Percentiles rank a stretch among this genome's conserved stretches.
These are phyloP conservation scores for Lasius fuliginosus DNA, from an alignment of 2,888 invertebrate species.

Conservation along the genomic window DNA sequence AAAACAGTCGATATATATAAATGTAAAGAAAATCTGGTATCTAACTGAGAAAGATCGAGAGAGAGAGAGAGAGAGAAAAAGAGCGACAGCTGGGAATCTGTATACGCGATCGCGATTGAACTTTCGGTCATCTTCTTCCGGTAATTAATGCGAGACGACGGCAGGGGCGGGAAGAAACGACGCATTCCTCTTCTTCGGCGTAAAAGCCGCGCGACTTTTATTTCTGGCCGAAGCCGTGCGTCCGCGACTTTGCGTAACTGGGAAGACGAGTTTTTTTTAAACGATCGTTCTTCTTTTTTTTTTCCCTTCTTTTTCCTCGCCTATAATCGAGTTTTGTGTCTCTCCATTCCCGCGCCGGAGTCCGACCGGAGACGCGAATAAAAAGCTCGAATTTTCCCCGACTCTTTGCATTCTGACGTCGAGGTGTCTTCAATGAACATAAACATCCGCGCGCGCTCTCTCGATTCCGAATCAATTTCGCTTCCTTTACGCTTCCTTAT, in stretches of 20 bases:
- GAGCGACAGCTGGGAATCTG: background rate
- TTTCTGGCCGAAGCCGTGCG: slow-evolving; percentile 35
- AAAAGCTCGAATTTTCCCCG: slow-evolving; percentile 37
- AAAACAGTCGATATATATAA: background rate
- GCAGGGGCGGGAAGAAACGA: background rate
- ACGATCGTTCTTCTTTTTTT: slow-evolving; percentile 2
- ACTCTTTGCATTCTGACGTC: slow-evolving; percentile 24
- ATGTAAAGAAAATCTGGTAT: background rate
- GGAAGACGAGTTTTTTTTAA: slow-evolving; percentile 74
- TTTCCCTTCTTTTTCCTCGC: slow-evolving; percentile 10
- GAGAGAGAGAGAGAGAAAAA: background rate
- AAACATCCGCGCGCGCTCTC: background rate
- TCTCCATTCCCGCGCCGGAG: slow-evolving; percentile 7
- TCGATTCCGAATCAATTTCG: background rate
- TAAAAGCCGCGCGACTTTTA: slow-evolving; percentile 53
- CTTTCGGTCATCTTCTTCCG: slow-evolving; percentile 5
- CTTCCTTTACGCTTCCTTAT: background rate
- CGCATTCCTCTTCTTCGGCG: slow-evolving; percentile 51
- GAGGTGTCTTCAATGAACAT: slow-evolving; percentile 18
- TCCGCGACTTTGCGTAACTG: slow-evolving; percentile 73
- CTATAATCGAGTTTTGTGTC: slow-evolving; percentile 42
- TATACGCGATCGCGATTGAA: background rate
- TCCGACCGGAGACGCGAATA: background rate
- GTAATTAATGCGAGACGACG: slow-evolving; percentile 2
- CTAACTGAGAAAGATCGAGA: background rate